phyloP scores from a whole-genome alignment of 2,797 vertebrate genomes.

The Sebastiscus tertius region DNA sequence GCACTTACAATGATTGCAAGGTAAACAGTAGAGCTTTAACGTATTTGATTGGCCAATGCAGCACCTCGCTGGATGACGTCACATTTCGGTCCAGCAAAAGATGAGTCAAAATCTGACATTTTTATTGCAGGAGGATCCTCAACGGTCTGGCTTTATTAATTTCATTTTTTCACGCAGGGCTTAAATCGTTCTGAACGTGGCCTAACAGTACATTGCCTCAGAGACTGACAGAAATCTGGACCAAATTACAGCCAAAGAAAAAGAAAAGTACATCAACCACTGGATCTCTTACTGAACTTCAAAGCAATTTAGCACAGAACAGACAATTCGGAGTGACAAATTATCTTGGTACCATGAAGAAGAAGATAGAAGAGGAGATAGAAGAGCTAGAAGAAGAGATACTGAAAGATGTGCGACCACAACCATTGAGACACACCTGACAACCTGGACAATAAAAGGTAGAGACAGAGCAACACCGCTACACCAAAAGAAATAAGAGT shows the following conservation, averaged over 20 bases:
- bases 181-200: not conserved
- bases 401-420: slow-evolving; percentile 2
- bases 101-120: not conserved
- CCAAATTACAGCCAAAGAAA: not conserved
- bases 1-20: not conserved
- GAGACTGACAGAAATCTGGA: not conserved
- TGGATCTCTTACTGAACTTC: not conserved
- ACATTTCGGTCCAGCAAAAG: not conserved
- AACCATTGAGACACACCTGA: slow-evolving; percentile 3
- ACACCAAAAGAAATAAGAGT: not conserved
- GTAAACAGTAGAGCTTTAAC: not conserved
- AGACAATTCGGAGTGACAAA: not conserved
- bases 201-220: not conserved
- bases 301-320: not conserved
- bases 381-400: not conserved
- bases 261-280: not conserved
- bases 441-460: not conserved
- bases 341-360: not conserved
- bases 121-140: not conserved
- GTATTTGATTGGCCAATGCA: not conserved
- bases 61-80: not conserved
- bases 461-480: not conserved
- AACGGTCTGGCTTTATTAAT: not conserved
- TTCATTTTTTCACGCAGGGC: not conserved
- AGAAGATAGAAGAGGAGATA: no score